These are phyloP conservation scores for Trididemnum clinides DNA, from an alignment of 23 tunicate genomes.

Conservation along the genomic window DNA sequence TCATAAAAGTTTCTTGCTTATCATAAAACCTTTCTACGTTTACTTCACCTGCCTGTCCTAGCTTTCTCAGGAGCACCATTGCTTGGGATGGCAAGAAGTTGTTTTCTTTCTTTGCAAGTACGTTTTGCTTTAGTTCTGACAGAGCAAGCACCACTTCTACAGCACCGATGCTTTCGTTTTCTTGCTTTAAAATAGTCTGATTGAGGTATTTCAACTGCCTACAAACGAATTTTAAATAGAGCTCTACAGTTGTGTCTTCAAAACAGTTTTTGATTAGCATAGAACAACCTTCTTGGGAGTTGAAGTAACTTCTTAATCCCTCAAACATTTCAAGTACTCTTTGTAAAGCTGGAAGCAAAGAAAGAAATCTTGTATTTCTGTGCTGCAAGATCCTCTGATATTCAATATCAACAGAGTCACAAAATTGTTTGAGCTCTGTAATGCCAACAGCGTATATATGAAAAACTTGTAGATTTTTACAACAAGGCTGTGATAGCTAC, in stretches of 20 bases:
- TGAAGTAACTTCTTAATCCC: constrained; percentile 44
- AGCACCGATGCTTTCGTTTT: no score
- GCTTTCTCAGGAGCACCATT: constrained; percentile 54
- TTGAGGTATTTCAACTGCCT: constrained; percentile 39
- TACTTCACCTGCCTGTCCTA: constrained; percentile 44
- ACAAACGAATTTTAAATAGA: constrained; percentile 40
- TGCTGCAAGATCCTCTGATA: constrained; percentile 38
- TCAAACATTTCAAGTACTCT: constrained; percentile 56
- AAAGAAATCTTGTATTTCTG: constrained; percentile 40
- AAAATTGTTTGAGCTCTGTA: constrained; percentile 37
- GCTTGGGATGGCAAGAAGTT: constrained; percentile 58
- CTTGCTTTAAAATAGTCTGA: constrained; percentile 47
- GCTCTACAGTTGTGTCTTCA: constrained; percentile 38
- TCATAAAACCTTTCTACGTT: constrained; percentile 35
- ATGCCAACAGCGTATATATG: constrained; percentile 31
- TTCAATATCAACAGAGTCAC: constrained; percentile 36
- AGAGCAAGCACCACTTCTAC: constrained; percentile 52
- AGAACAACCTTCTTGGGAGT: constrained; percentile 58
- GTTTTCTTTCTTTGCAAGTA: constrained; percentile 62
- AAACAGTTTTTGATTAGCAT: constrained; percentile 46
- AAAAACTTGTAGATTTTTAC: constrained; percentile 47
- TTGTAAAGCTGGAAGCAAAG: constrained; percentile 58
- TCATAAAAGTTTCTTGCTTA: constrained; percentile 35
- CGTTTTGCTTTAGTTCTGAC: constrained; percentile 65
- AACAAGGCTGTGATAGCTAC: constrained; percentile 27